Evolutionary conservation across 2,113 vertebrate species (phyloP).

Genomic region (Oplegnathus fasciatus): DNA sequence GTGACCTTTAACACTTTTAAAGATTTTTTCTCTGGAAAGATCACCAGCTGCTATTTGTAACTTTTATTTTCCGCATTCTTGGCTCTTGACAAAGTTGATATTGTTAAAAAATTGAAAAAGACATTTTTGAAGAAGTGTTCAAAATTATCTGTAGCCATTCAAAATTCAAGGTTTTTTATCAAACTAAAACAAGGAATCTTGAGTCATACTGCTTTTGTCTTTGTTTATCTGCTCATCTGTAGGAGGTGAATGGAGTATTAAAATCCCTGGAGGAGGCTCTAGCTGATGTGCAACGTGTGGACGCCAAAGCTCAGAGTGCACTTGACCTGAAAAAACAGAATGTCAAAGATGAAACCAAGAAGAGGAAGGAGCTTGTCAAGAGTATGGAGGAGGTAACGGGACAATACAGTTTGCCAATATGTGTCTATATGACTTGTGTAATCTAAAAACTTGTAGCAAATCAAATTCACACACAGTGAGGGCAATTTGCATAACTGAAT

Average conservation of each 20-base stretch:
- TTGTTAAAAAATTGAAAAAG: neutral
- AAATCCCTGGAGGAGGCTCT: slow-evolving; percentile 86
- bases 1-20: neutral
- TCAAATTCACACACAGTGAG: neutral
- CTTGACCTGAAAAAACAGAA: slow-evolving; percentile 93
- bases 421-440: too few species aligned
- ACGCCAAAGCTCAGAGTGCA: slow-evolving; percentile 90
- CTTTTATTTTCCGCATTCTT: neutral
- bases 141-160: neutral
- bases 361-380: slow-evolving; percentile 88
- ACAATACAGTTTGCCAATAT: neutral
- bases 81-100: too few species aligned
- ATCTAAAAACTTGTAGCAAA: neutral
- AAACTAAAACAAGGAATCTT: neutral
- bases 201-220: neutral
- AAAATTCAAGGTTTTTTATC: neutral
- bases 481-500: too few species aligned
- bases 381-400: slow-evolving; percentile 89
- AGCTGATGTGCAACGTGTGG: slow-evolving; percentile 88
- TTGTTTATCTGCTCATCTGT: slow-evolving; percentile 25
- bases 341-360: slow-evolving; percentile 89
- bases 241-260: slow-evolving; percentile 88
- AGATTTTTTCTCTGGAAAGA: neutral
- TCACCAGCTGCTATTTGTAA: neutral
- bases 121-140: neutral